These are phyloP conservation scores for Pseudonaja textilis DNA, from an alignment of 2,113 vertebrate species.

Conservation along the genomic window DNA sequence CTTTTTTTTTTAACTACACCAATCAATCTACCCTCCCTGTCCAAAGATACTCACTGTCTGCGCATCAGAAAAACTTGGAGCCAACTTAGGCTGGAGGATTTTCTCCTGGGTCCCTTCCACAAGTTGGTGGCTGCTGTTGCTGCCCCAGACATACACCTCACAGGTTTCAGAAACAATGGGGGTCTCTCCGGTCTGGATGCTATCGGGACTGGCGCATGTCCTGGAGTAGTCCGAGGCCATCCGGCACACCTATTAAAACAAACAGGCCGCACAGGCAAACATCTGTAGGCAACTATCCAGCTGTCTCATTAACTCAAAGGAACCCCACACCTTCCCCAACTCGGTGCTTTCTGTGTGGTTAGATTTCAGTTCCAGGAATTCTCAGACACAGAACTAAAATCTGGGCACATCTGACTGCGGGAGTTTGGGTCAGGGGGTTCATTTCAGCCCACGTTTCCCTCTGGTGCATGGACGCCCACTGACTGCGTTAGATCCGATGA, in stretches of 20 bases:
- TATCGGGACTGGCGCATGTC: conserved; percentile 94
- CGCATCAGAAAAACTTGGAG: conserved; percentile 83
- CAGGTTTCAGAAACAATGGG: conserved; percentile 92
- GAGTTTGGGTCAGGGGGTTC: neutral
- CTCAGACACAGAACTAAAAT: neutral
- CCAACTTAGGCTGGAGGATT: conserved; percentile 82
- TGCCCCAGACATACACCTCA: conserved; percentile 90
- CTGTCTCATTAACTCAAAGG: neutral
- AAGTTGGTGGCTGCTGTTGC: conserved; percentile 85
- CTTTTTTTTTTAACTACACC: neutral
- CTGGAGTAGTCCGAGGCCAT: conserved; percentile 92
- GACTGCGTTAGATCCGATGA: neutral
- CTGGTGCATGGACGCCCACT: neutral
- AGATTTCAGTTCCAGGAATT: neutral
- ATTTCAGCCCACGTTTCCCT: neutral
- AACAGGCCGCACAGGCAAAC: neutral
- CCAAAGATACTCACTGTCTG: conserved; percentile 75
- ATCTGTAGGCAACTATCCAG: neutral
- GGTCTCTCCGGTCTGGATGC: conserved; percentile 88
- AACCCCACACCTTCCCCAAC: neutral
- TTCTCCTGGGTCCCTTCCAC: conserved; percentile 86
- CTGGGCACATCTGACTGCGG: neutral
- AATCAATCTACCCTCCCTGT: neutral
- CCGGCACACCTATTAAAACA: conserved; percentile 78
- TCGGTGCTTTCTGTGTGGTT: neutral